phyloP scores from a whole-genome alignment of 2,113 vertebrate genomes.

The Apus apus region DNA sequence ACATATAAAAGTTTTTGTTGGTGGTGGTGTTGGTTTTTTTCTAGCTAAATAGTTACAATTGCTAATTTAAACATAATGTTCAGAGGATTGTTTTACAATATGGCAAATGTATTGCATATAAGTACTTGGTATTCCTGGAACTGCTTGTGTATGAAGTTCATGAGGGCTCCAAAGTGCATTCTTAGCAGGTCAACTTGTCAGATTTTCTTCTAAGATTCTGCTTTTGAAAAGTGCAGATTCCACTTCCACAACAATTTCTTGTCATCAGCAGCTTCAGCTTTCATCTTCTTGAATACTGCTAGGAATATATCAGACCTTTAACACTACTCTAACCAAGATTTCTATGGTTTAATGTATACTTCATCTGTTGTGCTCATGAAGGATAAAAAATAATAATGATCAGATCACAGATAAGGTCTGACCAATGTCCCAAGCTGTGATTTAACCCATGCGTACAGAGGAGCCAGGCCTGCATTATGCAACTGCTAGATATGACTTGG shows the following conservation, averaged over 20 bases:
- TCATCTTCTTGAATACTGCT: neutral
- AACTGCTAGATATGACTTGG: neutral
- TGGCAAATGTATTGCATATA: neutral
- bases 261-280: neutral
- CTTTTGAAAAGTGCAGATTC: neutral
- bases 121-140: neutral
- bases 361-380: neutral
- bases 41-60: neutral
- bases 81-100: neutral
- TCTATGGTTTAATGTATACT: neutral
- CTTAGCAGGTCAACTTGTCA: neutral
- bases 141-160: neutral
- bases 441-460: slow-evolving; percentile 18
- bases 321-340: neutral
- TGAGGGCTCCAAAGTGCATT: neutral
- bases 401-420: neutral
- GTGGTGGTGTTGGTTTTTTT: neutral
- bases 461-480: neutral
- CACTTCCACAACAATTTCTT: neutral
- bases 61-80: neutral
- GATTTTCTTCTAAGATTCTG: neutral
- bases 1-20: neutral
- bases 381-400: neutral
- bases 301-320: neutral
- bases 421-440: neutral